Evolutionary conservation across 92 coral and sea anemone genomes (phyloP), one percentile per base, ranked within the genome.

Genomic region (Epizoanthus scotinus): DNA sequence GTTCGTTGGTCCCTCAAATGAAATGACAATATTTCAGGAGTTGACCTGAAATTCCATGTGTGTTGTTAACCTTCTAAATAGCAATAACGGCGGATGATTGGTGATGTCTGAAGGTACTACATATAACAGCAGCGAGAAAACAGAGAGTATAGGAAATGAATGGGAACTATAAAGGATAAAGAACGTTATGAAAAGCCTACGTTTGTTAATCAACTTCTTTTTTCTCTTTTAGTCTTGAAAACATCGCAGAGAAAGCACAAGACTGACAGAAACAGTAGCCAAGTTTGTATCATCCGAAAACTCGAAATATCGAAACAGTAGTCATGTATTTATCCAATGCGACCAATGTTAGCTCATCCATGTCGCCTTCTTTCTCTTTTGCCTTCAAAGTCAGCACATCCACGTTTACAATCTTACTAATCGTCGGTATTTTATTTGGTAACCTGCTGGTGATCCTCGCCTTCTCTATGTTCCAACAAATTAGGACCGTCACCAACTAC

Each of bases 361-460:
- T 34, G 17, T 15, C 81, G 24, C 57, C 81, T 40, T 31, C 55
- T 12, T 89, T 88, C 54, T 54, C 93, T 5, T 36, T 67, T 13
- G 72, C 62, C 24, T 91, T 91, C 68, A 90, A 85, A 2, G 69
- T 75, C 14, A 63, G 88, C 7, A 78, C 94, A 0, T 85, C 91
- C 47, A 19, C 80, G 5, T 82, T 92, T 53, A 84, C 91, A 28
- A 63, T 90, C 44, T 5, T 87, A 13, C 74, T 92, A 26, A 87
- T 90, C 71, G 68, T 89, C 20, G 91, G 82, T 8, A 92, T 90
- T 12, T 70, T 90, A 54, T 81, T 87, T 44, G 94, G 97, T 5
- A 92, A 92, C 54, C 36, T 56, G 29, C 84, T 92, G 18, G 97
- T 92, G 38, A 87, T 92, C 50, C 83, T 74, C 0, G 91, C 94